A percentile compares a stretch with the other conserved stretches of the same genome.
These are phyloP conservation scores for Naja naja DNA, from an alignment of 2,113 vertebrate species.

Conservation along the genomic window DNA sequence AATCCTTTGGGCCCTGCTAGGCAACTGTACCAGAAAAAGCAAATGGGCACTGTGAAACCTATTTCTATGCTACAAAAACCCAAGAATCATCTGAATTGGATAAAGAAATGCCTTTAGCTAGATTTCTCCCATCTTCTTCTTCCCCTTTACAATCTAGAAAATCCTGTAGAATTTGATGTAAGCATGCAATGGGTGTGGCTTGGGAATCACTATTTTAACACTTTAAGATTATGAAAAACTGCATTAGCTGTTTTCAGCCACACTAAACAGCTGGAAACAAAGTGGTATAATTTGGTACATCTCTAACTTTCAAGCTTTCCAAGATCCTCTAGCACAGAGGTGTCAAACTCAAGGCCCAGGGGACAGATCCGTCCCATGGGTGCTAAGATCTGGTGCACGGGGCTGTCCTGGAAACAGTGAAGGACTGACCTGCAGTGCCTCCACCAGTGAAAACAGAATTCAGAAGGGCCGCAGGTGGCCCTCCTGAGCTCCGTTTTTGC, in stretches of 20 bases:
- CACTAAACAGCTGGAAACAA: neutral
- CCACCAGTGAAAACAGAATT: too few species aligned
- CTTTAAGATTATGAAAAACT: neutral
- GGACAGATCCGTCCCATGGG: too few species aligned
- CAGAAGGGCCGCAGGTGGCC: too few species aligned
- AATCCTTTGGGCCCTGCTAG: neutral
- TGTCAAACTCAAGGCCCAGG: too few species aligned
- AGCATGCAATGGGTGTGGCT: neutral
- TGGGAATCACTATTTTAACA: neutral
- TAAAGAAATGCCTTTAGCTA: neutral
- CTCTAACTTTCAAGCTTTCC: neutral
- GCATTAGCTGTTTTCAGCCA: neutral
- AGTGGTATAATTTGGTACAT: neutral
- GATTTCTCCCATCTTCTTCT: neutral
- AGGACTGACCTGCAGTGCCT: too few species aligned
- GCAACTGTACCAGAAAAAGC: neutral
- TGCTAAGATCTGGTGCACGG: too few species aligned
- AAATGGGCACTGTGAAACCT: neutral
- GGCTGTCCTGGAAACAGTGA: too few species aligned
- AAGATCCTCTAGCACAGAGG: neutral
- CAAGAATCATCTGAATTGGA: neutral
- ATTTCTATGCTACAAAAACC: neutral
- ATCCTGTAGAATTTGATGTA: neutral
- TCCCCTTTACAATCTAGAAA: neutral
- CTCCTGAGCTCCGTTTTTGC: too few species aligned